These are phyloP conservation scores for Pseudococcus longispinus DNA, from an alignment of 2,888 invertebrate genomes.

Conservation along the genomic window DNA sequence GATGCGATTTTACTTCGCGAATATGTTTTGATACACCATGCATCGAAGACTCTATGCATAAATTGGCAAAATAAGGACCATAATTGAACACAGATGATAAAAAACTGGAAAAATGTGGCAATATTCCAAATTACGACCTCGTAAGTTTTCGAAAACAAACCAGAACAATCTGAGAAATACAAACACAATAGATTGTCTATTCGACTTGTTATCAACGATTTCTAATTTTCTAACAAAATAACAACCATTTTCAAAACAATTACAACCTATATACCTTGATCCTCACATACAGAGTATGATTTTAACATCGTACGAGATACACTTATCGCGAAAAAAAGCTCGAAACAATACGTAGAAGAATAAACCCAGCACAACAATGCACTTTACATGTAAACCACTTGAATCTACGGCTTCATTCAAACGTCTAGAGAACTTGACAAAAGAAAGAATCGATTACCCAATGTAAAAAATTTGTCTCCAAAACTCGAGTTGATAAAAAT, in stretches of 20 bases:
- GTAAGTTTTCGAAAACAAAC: not conserved
- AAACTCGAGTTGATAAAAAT: not conserved
- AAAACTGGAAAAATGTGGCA: not conserved
- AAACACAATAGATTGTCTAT: not conserved
- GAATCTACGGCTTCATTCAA: not conserved
- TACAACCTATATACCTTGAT: not conserved
- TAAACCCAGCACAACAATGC: not conserved
- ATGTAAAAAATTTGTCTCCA: not conserved
- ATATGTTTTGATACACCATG: too few relatives aligned
- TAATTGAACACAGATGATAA: not conserved
- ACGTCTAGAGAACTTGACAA: not conserved
- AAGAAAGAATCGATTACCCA: not conserved
- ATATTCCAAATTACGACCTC: not conserved
- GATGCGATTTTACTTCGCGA: too few relatives aligned
- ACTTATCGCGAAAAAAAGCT: not conserved
- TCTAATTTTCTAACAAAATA: not conserved
- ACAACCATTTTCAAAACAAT: not conserved
- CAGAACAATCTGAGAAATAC: not conserved
- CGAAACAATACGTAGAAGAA: not conserved
- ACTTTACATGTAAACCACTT: not conserved
- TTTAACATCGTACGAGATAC: not conserved
- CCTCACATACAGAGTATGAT: not conserved
- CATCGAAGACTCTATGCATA: too few relatives aligned
- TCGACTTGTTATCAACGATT: not conserved
- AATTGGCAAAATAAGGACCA: not conserved